These are phyloP conservation scores for Euleptes europaea DNA, from an alignment of 2,113 vertebrate species.

Conservation along the genomic window DNA sequence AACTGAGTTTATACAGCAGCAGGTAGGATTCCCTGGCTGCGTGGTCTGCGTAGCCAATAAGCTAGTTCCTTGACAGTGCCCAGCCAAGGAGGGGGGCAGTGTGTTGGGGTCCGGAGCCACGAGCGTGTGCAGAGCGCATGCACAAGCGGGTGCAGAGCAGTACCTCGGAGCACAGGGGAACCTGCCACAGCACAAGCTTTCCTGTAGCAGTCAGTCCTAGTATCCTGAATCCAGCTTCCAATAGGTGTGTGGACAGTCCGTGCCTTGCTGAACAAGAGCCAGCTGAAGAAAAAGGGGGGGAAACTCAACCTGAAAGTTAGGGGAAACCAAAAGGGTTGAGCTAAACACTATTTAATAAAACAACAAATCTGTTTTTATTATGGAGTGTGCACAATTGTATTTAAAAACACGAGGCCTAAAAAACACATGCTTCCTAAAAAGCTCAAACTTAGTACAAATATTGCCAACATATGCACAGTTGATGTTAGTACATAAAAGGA, in stretches of 20 bases:
- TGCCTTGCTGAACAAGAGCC: slow-evolving; percentile 2
- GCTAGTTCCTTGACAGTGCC: neutral
- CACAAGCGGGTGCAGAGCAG: slow-evolving; percentile 30
- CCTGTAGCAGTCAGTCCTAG: neutral
- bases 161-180: slow-evolving; percentile 36
- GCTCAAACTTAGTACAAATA: no score
- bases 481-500: no score
- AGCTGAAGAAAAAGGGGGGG: no score
- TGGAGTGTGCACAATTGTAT: no score
- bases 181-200: slow-evolving; percentile 9
- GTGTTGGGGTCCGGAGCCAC: neutral
- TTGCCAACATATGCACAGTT: no score
- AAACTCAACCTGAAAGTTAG: no score
- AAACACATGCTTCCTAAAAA: no score
- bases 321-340: no score
- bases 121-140: no score
- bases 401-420: no score
- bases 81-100: neutral
- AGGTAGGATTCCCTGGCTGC: slow-evolving; percentile 84
- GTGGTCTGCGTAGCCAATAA: slow-evolving; percentile 35
- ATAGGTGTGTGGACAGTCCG: neutral
- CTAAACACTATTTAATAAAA: no score
- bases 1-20: slow-evolving; percentile 90
- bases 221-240: slow-evolving; percentile 1
- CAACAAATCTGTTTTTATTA: no score